Evolutionary conservation across 2,113 vertebrate genomes (phyloP).

Genomic region (Acrocephalus arundinaceus): DNA sequence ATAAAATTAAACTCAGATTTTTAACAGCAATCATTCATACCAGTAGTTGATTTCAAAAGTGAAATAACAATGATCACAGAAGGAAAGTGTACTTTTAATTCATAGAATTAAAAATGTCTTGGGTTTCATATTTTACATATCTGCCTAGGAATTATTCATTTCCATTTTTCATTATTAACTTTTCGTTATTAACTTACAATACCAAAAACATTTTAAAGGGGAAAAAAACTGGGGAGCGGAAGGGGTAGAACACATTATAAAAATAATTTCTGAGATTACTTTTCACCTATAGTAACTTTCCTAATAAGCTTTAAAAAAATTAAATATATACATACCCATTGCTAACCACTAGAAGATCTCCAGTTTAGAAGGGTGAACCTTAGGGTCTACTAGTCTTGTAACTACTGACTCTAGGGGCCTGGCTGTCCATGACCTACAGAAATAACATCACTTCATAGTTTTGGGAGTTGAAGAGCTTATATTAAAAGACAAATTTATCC

Average conservation of each 20-base stretch:
- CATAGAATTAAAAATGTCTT: background rate
- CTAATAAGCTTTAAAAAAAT: background rate
- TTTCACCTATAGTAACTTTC: background rate
- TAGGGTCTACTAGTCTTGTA: background rate
- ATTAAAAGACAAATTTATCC: background rate
- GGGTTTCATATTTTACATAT: background rate
- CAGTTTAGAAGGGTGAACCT: background rate
- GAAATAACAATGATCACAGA: background rate
- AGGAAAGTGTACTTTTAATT: background rate
- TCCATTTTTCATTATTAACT: background rate
- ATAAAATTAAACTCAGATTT: constrained; percentile 13
- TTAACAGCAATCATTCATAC: background rate
- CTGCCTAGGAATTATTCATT: background rate
- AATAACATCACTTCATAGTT: fast-evolving
- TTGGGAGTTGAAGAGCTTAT: background rate
- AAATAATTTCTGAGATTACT: background rate
- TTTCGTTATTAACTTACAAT: background rate
- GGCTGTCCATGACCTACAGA: background rate
- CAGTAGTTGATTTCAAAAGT: background rate
- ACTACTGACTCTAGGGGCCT: background rate
- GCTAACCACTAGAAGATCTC: background rate
- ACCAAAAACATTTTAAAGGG: background rate
- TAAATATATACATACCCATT: background rate
- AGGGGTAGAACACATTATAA: background rate
- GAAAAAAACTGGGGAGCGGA: fast-evolving